Percentiles rank a stretch among this genome's conserved stretches.
These are phyloP conservation scores for Microvelia longipes DNA, from an alignment of 1,140 invertebrate species.

Conservation along the genomic window DNA sequence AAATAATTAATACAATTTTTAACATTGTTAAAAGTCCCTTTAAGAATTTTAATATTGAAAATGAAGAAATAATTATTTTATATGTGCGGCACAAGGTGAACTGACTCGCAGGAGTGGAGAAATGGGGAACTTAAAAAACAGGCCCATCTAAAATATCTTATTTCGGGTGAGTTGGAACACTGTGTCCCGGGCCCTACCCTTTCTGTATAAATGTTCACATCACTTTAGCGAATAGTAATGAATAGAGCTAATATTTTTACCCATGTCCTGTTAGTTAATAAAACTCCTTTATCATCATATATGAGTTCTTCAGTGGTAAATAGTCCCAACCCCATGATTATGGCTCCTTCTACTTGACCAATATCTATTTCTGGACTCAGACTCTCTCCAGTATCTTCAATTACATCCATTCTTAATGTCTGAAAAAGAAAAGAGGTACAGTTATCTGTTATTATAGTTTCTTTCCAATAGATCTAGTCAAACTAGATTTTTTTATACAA, in stretches of 20 bases:
- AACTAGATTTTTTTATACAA: slow-evolving; percentile 14
- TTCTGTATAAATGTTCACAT: not conserved
- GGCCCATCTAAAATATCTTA: too few relatives aligned
- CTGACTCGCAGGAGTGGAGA: too few relatives aligned
- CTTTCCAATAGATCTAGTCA: not conserved
- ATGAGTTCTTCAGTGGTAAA: slow-evolving; percentile 58
- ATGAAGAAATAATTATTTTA: not conserved
- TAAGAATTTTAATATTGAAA: too few relatives aligned
- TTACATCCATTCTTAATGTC: slow-evolving; percentile 43
- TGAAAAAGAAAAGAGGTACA: not conserved
- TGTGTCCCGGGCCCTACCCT: too few relatives aligned
- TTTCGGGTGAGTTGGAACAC: too few relatives aligned
- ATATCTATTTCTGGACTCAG: slow-evolving; percentile 63
- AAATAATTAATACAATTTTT: too few relatives aligned
- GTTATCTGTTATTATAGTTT: not conserved
- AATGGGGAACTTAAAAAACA: not conserved
- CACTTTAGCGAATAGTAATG: not conserved
- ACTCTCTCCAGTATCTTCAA: slow-evolving; percentile 60
- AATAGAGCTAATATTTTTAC: slow-evolving; percentile 24
- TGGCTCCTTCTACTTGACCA: slow-evolving; percentile 75
- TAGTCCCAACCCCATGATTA: slow-evolving; percentile 73
- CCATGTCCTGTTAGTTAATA: slow-evolving; percentile 66
- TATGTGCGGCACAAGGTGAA: too few relatives aligned
- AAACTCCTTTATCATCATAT: slow-evolving; percentile 44
- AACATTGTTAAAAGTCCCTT: too few relatives aligned